Percentiles rank a stretch among this genome's conserved stretches.
Evolutionary conservation across 2,888 invertebrate genomes (phyloP).

Genomic region (Sepioteuthis lessoniana): DNA sequence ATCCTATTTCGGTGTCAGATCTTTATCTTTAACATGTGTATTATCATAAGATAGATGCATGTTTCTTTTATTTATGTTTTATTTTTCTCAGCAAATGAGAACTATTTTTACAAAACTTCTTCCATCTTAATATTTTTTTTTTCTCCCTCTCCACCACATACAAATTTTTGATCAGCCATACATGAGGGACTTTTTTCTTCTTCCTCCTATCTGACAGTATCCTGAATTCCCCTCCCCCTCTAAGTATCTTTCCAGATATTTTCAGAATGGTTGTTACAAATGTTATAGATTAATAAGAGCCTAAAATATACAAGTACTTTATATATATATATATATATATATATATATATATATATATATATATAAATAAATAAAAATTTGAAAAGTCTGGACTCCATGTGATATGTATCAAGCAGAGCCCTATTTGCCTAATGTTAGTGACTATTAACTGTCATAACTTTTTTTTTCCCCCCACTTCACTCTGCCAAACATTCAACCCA

Average conservation of each 20-base stretch:
- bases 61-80: background rate
- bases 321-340: background rate
- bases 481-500: slow-evolving; percentile 24
- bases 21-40: background rate
- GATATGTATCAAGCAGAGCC: slow-evolving; percentile 33
- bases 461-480: background rate
- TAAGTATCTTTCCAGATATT: background rate
- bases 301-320: background rate
- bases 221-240: background rate
- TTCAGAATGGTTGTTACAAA: slow-evolving; percentile 33
- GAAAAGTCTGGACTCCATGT: slow-evolving; percentile 12
- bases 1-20: background rate
- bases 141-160: background rate
- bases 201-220: too few species aligned
- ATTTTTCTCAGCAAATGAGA: background rate
- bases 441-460: background rate
- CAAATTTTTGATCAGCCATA: background rate
- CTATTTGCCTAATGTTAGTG: slow-evolving; percentile 3
- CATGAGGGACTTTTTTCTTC: background rate
- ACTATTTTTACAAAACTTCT: background rate
- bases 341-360: too few species aligned
- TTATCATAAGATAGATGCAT: background rate
- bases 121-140: background rate
- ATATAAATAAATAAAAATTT: background rate
- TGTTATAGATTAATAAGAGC: slow-evolving; percentile 33